phyloP scores from a whole-genome alignment of 2,797 vertebrate genomes.

The Capromys pilorides region DNA sequence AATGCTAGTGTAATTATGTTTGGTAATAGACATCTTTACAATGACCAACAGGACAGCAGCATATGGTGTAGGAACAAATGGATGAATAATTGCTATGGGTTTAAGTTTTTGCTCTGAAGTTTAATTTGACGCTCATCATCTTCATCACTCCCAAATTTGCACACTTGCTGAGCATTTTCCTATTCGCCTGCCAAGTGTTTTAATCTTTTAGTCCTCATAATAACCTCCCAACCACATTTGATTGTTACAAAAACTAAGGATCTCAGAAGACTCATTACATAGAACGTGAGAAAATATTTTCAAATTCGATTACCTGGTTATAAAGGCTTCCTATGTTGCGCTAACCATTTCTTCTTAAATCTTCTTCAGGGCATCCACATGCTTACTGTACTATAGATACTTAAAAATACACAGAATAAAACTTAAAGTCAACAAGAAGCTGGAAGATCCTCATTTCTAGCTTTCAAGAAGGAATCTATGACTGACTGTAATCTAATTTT shows the following conservation, averaged over 20 bases:
- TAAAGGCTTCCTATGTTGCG: neutral
- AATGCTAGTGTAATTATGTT: neutral
- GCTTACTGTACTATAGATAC: neutral
- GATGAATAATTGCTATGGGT: neutral
- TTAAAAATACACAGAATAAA: slow-evolving; percentile 38
- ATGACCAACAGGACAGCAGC: neutral
- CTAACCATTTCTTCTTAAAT: neutral
- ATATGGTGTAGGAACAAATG: neutral
- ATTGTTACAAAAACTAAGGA: neutral
- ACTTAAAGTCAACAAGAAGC: neutral
- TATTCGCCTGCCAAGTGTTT: neutral
- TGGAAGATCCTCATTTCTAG: slow-evolving; percentile 20
- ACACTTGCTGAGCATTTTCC: neutral
- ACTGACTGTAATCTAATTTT: neutral
- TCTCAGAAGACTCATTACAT: neutral
- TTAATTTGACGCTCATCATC: neutral
- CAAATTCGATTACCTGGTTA: neutral
- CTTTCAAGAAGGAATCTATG: neutral
- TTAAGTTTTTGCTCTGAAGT: neutral
- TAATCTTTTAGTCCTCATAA: slow-evolving; percentile 3
- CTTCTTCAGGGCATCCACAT: neutral
- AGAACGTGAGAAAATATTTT: neutral
- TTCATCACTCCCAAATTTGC: neutral
- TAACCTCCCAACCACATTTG: neutral
- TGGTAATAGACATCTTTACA: neutral